phyloP scores from a whole-genome alignment of 2,888 invertebrate species.

The Archaeoteleia sp. region DNA sequence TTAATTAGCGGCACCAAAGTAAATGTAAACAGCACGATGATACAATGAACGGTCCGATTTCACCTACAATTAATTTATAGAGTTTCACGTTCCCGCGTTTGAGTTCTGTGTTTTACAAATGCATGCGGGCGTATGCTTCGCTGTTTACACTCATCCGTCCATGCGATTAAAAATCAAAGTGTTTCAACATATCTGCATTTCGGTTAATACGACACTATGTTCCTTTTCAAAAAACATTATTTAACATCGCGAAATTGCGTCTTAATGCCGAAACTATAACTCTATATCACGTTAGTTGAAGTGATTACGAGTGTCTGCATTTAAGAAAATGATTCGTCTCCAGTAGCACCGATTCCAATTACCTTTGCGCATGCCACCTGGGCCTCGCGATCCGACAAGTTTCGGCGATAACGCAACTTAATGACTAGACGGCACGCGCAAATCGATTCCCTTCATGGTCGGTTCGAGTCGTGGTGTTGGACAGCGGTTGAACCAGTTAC shows the following conservation, averaged over 20 bases:
- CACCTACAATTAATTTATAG: conserved; percentile 30
- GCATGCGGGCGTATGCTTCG: conserved; percentile 15
- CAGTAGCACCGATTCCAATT: conserved; percentile 48
- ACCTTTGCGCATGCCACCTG: conserved; percentile 35
- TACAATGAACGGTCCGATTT: conserved; percentile 26
- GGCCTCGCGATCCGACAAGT: conserved; percentile 29
- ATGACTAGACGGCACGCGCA: conserved; percentile 54
- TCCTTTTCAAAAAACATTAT: too few species aligned
- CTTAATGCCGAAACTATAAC: conserved; percentile 2
- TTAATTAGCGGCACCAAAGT: conserved; percentile 39
- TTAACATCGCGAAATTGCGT: neutral
- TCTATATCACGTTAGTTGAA: neutral
- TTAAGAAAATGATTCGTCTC: conserved; percentile 25
- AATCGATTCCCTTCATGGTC: conserved; percentile 50
- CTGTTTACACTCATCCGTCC: conserved; percentile 12
- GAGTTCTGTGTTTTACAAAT: conserved; percentile 18
- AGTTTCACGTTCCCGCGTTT: conserved; percentile 14
- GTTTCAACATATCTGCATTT: neutral
- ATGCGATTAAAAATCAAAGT: conserved; percentile 19
- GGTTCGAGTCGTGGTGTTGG: conserved; percentile 40
- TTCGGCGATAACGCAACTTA: conserved; percentile 54
- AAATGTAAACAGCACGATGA: conserved; percentile 32
- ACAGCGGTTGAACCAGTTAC: conserved; percentile 45
- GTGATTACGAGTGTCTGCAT: conserved; percentile 8
- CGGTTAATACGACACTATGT: neutral